Evolutionary conservation across 2,113 vertebrate species (phyloP), one percentile per base, ranked within the genome.

Genomic region (Myotis davidii): DNA sequence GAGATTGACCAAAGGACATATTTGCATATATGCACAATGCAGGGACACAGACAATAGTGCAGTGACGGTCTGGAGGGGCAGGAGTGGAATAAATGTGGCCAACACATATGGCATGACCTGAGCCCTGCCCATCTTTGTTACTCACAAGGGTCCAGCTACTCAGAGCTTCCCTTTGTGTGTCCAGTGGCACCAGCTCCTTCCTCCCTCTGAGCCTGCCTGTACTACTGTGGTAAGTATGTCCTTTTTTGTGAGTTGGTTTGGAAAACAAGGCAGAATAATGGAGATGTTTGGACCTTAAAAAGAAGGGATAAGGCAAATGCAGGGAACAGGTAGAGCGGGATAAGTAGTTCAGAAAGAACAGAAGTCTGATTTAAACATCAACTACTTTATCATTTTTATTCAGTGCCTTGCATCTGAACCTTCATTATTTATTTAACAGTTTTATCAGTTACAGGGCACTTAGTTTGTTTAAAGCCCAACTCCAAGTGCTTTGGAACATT

Each of bases 401-500:
- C 29, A 27, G 23, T 32, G 27, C 45, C 48, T 91, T 73, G 45
- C 3, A 42, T 34, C 42, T 2, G 72, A 81, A 39, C 3, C 54
- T 77, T 84, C 79, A 73, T 39, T 92, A 92, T 85, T 95, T 94
- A 82, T 76, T 93, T 88, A 87, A 50, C 56, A 78, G 48, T 67
- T 86, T 10, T 52, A 29, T 91, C 27, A 42, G 73, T 82, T 59
- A 65, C 23, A 56, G 4, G 56, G 85, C 45, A 88, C 39, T 85
- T 73, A 82, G 79, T 90, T 67, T 94, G 32, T 70, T 39, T 34
- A 90, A 92, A 87, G 37, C 59, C 29, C 14, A 59, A 37, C 54
- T 67, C 42, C 70, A 69, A 50, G 67, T 77, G 89, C 86, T 94
- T 95, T 92, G 52, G 59, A 78, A 78, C 73, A 92, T 77, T 59